Conservation (phyloP, 1,140 invertebrate genomes). For the Plodia interpunctella region DNA sequence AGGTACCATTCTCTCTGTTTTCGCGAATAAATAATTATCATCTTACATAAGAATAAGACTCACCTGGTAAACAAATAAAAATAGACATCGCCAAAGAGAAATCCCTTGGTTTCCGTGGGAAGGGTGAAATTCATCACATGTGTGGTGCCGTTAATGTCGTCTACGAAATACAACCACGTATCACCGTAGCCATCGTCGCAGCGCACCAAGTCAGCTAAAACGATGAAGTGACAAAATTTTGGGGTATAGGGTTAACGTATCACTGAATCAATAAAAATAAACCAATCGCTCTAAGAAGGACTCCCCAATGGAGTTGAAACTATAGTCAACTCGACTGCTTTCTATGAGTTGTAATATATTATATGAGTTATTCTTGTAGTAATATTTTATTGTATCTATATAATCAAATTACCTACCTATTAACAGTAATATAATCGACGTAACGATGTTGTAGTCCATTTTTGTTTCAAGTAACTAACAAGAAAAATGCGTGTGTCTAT, state of each 20-base stretch:
- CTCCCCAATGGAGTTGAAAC: no score
- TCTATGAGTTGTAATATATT: no score
- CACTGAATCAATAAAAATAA: no score
- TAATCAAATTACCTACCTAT: neutral
- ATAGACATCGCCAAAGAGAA: conserved; percentile 45
- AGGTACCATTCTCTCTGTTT: no score
- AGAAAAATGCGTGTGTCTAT: no score
- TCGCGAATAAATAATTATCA: no score
- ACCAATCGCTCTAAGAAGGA: no score
- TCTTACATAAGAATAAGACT: neutral
- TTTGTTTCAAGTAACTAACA: neutral
- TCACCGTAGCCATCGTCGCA: conserved; percentile 28
- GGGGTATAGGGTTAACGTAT: no score
- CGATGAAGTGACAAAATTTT: neutral
- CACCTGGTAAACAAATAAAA: conserved; percentile 62
- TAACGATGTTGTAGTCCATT: neutral
- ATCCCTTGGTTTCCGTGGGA: conserved; percentile 35
- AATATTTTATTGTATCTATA: no score
- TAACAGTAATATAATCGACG: neutral
- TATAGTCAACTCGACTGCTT: no score
- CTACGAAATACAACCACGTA: conserved; percentile 45
- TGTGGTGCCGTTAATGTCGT: conserved; percentile 33
- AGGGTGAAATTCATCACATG: conserved; percentile 48
- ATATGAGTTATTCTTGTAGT: no score
- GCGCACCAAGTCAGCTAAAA: neutral